These are phyloP conservation scores for Drosophila mercatorum DNA, from an alignment of 2,888 invertebrate genomes.

Conservation along the genomic window DNA sequence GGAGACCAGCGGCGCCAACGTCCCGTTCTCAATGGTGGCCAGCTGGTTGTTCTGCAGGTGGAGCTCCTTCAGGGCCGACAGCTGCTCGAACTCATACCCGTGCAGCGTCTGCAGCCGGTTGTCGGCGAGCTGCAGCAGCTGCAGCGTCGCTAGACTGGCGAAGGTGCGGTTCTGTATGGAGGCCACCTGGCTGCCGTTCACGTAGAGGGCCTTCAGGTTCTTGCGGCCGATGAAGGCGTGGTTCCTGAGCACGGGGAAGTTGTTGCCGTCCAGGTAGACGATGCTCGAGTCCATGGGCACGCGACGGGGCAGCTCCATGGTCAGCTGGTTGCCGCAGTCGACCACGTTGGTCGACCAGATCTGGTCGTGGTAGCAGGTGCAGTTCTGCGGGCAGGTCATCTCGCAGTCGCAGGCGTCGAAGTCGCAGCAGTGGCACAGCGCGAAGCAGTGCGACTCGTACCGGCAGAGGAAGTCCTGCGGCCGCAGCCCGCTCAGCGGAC, in stretches of 20 bases:
- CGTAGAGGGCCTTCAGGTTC: conserved; percentile 93
- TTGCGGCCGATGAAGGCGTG: conserved; percentile 97
- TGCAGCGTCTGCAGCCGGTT: conserved; percentile 92
- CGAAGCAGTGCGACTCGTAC: conserved; percentile 97
- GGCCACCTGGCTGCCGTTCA: conserved; percentile 93
- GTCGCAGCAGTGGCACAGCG: conserved; percentile 97
- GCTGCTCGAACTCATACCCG: conserved; percentile 94
- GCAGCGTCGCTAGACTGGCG: conserved; percentile 93
- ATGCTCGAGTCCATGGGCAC: conserved; percentile 98
- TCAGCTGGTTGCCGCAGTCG: conserved; percentile 93
- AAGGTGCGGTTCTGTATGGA: conserved; percentile 96
- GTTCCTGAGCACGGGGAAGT: conserved; percentile 92
- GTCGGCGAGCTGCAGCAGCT: conserved; percentile 93
- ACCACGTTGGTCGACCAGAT: conserved; percentile 97
- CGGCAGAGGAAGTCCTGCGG: conserved; percentile 96
- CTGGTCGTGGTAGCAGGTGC: conserved; percentile 97
- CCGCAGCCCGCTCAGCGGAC: conserved; percentile 91
- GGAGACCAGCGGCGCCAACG: conserved; percentile 91
- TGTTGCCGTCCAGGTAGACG: conserved; percentile 95
- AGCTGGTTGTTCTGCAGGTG: conserved; percentile 95
- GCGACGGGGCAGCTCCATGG: conserved; percentile 91
- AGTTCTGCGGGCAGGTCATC: conserved; percentile 97
- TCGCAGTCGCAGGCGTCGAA: conserved; percentile 98
- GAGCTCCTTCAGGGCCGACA: conserved; percentile 91
- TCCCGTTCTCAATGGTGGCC: conserved; percentile 91